Evolutionary conservation across 2,797 vertebrate species (phyloP), one percentile per base, ranked within the genome.

Genomic region (Sebastes baramenuke): DNA sequence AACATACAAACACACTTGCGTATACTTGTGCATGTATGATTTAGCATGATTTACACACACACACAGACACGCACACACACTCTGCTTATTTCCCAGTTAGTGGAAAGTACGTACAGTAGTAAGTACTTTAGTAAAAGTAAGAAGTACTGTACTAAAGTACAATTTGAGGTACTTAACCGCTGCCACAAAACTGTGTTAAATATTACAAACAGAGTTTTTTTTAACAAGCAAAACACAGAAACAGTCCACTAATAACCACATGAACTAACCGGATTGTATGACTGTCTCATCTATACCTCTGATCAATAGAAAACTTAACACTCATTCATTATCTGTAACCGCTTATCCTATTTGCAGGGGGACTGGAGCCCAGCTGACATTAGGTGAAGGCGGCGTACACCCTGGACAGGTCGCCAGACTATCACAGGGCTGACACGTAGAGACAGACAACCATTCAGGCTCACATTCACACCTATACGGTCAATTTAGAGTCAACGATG

Each of bases 261-360:
- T 65, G 1, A 25, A 6, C 9, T 29, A 29, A 67, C 16, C 38
- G 1, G 24, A 67, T 16, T 49, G 65, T 29, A 5, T 65, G 64
- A 46, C 38, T 6, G 24, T 25, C 38, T 27, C 8, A 9, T 62
- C 60, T 34, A 46, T 18, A 46, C 0, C 42, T 18, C 42, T 18
- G 42, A 18, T 46, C 42, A 46, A 46, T 18, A 46, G 42, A 46
- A 46, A 46, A 46, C 16, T 2, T 46, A 46, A 46, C 6, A 38
- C 36, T 38, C 32, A 32, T 32, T 14, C 12, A 38, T 38, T 38
- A 14, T 38, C 36, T 38, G 12, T 14, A 38, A 0, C 0, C 36
- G 2, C 36, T 38, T 0, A 38, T 14, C 36, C 12, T 38, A 36
- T 0, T 36, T 4, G 0, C 11, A 0, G 11, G 36, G 36, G 36